Evolutionary conservation across 1,140 invertebrate species (phyloP).

Genomic region (Adoxophyes honmai): DNA sequence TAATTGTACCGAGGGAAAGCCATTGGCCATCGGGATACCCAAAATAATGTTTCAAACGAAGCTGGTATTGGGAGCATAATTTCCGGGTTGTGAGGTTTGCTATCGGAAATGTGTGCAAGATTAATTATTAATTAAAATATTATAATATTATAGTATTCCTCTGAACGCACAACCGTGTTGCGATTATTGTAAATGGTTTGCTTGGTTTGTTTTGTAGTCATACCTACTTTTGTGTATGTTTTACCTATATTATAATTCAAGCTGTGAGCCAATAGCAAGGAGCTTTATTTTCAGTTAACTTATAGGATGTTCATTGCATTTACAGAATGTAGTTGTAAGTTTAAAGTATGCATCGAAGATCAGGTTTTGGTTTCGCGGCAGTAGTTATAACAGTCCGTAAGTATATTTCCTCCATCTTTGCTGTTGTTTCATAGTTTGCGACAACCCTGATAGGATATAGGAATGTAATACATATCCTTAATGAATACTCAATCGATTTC

Average conservation of each 20-base stretch:
- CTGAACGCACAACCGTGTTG: slow-evolving; percentile 67
- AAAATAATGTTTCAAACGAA: slow-evolving; percentile 49
- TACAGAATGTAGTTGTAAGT: slow-evolving; percentile 66
- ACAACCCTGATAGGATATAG: slow-evolving; percentile 66
- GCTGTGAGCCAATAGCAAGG: slow-evolving; percentile 63
- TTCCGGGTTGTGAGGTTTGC: slow-evolving; percentile 74
- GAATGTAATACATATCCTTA: slow-evolving; percentile 72
- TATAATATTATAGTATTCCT: slow-evolving; percentile 61
- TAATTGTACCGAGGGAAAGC: too few relatives aligned
- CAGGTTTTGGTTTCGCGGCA: slow-evolving; percentile 40
- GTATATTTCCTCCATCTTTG: slow-evolving; percentile 33
- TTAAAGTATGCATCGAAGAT: slow-evolving; percentile 38
- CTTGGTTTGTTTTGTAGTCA: slow-evolving; percentile 66
- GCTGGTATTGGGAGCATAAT: slow-evolving; percentile 76
- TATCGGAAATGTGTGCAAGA: slow-evolving; percentile 70
- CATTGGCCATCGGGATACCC: background rate
- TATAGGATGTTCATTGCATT: slow-evolving; percentile 63
- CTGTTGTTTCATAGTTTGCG: slow-evolving; percentile 58
- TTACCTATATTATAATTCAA: slow-evolving; percentile 48
- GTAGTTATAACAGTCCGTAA: slow-evolving; percentile 34
- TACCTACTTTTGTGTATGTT: slow-evolving; percentile 63
- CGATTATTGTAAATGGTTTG: slow-evolving; percentile 67
- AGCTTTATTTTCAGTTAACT: slow-evolving; percentile 32
- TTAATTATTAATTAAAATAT: slow-evolving; percentile 55
- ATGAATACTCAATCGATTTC: slow-evolving; percentile 72